Conservation (phyloP, 2,797 vertebrate genomes). For the Choloepus didactylus region DNA sequence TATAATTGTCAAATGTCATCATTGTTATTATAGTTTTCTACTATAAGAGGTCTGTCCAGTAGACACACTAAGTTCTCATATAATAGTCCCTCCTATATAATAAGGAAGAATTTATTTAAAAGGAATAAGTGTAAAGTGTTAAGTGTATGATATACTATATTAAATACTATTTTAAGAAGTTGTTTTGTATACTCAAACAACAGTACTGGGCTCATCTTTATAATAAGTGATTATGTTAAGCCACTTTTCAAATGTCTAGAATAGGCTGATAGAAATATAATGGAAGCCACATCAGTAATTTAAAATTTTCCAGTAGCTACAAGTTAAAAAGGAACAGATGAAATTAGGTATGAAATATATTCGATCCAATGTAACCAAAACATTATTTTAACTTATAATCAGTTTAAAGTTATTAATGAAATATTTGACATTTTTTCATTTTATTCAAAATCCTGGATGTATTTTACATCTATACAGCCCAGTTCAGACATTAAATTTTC, state of each 20-base stretch:
- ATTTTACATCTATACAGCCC: not conserved
- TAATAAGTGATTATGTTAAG: not conserved
- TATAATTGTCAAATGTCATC: not conserved
- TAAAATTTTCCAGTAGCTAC: not conserved
- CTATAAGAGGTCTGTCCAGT: not conserved
- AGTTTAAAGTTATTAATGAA: not conserved
- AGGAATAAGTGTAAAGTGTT: not conserved
- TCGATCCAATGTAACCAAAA: not conserved
- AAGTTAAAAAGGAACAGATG: not conserved
- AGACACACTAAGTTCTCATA: not conserved
- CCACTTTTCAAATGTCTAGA: not conserved
- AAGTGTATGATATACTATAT: not conserved
- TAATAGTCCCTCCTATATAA: not conserved
- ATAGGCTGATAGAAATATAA: not conserved
- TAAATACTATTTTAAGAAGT: slow-evolving; percentile 6
- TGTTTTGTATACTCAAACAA: not conserved
- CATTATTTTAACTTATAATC: not conserved
- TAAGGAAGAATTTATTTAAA: not conserved
- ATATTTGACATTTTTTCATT: not conserved
- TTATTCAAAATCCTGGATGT: not conserved
- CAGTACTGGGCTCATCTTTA: not conserved
- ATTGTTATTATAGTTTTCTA: not conserved
- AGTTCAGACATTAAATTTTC: slow-evolving; percentile 4
- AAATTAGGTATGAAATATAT: not conserved
- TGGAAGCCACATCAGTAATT: not conserved